These are phyloP conservation scores for Paracyclopina nana DNA, from an alignment of 1,140 invertebrate genomes.

Conservation along the genomic window DNA sequence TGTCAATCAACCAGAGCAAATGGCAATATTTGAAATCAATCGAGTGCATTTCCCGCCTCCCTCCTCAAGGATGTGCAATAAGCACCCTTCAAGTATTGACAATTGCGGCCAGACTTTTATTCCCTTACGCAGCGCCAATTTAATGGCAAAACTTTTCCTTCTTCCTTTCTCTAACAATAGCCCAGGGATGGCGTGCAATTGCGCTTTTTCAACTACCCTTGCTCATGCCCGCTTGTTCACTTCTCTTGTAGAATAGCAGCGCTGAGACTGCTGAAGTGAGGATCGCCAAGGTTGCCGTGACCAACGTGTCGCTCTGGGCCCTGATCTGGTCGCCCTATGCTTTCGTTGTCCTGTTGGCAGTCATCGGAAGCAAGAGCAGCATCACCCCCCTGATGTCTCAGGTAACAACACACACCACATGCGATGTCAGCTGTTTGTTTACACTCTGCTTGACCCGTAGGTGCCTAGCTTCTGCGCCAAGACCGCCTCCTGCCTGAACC, in stretches of 20 bases:
- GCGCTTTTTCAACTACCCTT: neutral
- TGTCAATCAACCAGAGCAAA: neutral
- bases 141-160: neutral
- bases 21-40: neutral
- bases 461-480: constrained; percentile 18
- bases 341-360: constrained; percentile 22
- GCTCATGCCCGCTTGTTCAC: neutral
- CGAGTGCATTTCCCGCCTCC: neutral
- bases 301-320: constrained; percentile 26
- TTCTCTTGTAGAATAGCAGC: too few relatives aligned
- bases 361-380: constrained; percentile 21
- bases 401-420: too few relatives aligned
- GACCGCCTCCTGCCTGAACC: constrained; percentile 21
- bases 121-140: neutral
- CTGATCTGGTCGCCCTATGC: constrained; percentile 29
- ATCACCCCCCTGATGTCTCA: constrained; percentile 24
- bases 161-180: neutral
- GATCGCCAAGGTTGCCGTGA: constrained; percentile 27
- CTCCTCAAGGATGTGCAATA: neutral
- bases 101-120: neutral
- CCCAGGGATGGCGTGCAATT: neutral
- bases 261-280: constrained; percentile 21
- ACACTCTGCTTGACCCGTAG: too few relatives aligned
- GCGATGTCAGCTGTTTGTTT: too few relatives aligned
- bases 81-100: neutral